Evolutionary conservation across 2,797 vertebrate genomes (phyloP).

Genomic region (Coregonus suidteri): DNA sequence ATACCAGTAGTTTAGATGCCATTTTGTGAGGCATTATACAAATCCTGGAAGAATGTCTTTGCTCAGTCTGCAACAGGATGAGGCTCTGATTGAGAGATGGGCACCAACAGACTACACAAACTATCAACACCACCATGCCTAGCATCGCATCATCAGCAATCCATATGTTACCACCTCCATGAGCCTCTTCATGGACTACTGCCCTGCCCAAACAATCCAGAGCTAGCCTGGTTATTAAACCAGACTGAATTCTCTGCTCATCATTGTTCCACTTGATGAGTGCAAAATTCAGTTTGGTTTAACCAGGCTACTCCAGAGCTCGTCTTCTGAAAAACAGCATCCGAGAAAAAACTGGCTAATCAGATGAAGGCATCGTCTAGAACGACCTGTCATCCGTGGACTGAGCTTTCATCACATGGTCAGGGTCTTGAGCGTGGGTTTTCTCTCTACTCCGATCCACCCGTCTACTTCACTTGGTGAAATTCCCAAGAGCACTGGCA

Average conservation of each 20-base stretch:
- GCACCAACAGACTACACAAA: neutral
- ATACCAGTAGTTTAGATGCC: neutral
- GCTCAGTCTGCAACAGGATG: neutral
- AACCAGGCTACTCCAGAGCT: too few species aligned
- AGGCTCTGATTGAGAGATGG: neutral
- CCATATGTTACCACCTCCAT: neutral
- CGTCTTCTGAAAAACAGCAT: too few species aligned
- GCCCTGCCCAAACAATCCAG: neutral
- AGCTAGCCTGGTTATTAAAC: neutral
- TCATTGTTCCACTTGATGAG: neutral
- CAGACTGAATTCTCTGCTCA: neutral
- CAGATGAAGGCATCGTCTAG: conserved; percentile 30
- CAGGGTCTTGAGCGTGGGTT: conserved; percentile 6
- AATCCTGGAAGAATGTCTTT: neutral
- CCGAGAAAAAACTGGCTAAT: conserved; percentile 4
- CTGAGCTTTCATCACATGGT: conserved; percentile 38
- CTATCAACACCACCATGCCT: neutral
- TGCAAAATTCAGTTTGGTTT: too few species aligned
- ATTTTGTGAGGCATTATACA: neutral
- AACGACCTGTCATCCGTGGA: conserved; percentile 42
- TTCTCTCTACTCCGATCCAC: conserved; percentile 25
- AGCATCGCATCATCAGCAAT: neutral
- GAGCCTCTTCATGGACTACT: neutral
- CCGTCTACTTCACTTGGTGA: conserved; percentile 30
- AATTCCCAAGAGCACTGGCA: conserved; percentile 56